These are phyloP conservation scores for Ptyas mucosa DNA, from an alignment of 2,113 vertebrate genomes.

Conservation along the genomic window DNA sequence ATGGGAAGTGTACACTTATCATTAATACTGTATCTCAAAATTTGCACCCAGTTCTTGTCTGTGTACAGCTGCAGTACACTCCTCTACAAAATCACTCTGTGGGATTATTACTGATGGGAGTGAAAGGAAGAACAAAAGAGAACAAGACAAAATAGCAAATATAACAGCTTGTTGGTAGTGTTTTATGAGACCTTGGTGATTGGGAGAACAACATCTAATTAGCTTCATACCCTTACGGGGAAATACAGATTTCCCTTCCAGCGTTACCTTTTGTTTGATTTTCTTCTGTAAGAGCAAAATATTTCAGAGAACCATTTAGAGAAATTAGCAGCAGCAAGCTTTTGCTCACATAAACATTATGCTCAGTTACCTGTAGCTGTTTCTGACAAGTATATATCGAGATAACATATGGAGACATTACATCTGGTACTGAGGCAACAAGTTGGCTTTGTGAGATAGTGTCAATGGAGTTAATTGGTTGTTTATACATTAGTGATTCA, in stretches of 20 bases:
- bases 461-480: slow-evolving; percentile 19
- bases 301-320: not conserved
- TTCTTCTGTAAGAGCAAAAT: not conserved
- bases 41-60: not conserved
- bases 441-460: not conserved
- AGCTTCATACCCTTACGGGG: slow-evolving; percentile 3
- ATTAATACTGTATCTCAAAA: not conserved
- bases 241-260: not conserved
- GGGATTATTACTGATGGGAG: not conserved
- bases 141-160: not conserved
- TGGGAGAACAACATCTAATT: slow-evolving; percentile 11
- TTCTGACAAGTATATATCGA: slow-evolving; percentile 1
- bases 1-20: not conserved
- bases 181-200: not conserved
- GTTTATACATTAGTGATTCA: slow-evolving; percentile 1
- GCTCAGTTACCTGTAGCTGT: slow-evolving; percentile 14
- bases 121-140: not conserved
- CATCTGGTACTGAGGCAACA: slow-evolving; percentile 13
- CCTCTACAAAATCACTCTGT: not conserved
- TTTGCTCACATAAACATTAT: not conserved
- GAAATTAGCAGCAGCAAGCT: not conserved
- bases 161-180: not conserved
- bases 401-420: slow-evolving; percentile 10
- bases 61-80: not conserved
- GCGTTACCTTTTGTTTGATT: slow-evolving; percentile 11